Evolutionary conservation across 2,888 invertebrate genomes (phyloP).

Genomic region (Melieria crassipennis): DNA sequence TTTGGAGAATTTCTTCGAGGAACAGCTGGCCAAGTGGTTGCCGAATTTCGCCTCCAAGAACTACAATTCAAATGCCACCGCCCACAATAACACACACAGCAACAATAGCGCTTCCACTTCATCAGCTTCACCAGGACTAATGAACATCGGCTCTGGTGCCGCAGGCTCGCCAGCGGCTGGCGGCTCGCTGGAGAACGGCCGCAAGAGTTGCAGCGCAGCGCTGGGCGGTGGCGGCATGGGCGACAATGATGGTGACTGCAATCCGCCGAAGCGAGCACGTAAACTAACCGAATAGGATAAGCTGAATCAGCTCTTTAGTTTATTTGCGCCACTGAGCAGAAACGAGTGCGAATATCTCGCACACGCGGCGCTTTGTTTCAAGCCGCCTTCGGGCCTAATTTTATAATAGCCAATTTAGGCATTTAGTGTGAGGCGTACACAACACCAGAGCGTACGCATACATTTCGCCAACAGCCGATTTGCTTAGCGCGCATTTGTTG

Average conservation of each 20-base stretch:
- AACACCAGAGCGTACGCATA: too few species aligned
- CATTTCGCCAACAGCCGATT: too few species aligned
- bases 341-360: constrained; percentile 16
- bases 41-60: constrained; percentile 72
- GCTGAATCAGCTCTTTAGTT: constrained; percentile 38
- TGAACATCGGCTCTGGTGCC: constrained; percentile 39
- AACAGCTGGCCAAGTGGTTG: constrained; percentile 82
- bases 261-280: constrained; percentile 60
- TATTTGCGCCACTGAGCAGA: constrained; percentile 25
- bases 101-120: constrained; percentile 50
- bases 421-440: too few species aligned
- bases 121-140: constrained; percentile 47
- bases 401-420: neutral
- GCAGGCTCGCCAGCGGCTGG: constrained; percentile 41
- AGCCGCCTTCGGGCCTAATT: constrained; percentile 3
- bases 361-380: constrained; percentile 2
- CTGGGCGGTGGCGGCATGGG: constrained; percentile 44
- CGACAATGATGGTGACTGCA: constrained; percentile 54
- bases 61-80: constrained; percentile 47
- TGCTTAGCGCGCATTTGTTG: too few species aligned
- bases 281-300: constrained; percentile 60
- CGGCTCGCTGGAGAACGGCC: constrained; percentile 54
- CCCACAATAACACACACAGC: constrained; percentile 41
- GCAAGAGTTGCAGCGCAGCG: constrained; percentile 55
- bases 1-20: constrained; percentile 87